A percentile compares a stretch with the other conserved stretches of the same genome.
Conservation (phyloP, 2,888 invertebrate species). For the Laspeyria flexula region DNA sequence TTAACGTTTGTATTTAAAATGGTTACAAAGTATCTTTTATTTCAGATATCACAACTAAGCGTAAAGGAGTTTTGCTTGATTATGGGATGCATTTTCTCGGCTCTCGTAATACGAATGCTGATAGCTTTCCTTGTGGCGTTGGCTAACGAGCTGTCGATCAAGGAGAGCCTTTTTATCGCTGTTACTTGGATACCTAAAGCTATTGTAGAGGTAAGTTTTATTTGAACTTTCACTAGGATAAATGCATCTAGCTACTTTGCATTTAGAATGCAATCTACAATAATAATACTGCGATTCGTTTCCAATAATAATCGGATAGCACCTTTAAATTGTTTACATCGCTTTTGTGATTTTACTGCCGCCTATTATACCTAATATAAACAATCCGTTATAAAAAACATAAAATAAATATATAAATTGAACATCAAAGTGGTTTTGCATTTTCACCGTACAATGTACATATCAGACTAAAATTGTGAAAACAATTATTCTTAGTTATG, state of each 20-base stretch:
- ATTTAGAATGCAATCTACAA: too few relatives aligned
- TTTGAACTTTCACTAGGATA: background rate
- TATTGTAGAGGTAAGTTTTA: conserved; percentile 73
- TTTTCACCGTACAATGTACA: too few relatives aligned
- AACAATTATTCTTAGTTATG: too few relatives aligned
- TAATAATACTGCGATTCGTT: too few relatives aligned
- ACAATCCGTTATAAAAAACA: too few relatives aligned
- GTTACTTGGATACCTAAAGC: conserved; percentile 82
- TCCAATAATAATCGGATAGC: too few relatives aligned
- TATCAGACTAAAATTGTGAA: too few relatives aligned
- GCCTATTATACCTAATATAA: too few relatives aligned
- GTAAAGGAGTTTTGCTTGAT: conserved; percentile 66
- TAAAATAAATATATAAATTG: too few relatives aligned
- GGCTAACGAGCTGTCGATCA: conserved; percentile 69
- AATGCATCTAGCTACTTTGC: background rate
- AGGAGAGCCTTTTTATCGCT: conserved; percentile 74
- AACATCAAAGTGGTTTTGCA: too few relatives aligned
- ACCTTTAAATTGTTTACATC: too few relatives aligned
- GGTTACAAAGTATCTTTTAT: conserved; percentile 8
- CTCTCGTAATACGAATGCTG: conserved; percentile 68
- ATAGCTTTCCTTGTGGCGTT: conserved; percentile 74
- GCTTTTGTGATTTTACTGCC: too few relatives aligned
- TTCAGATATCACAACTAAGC: conserved; percentile 68
- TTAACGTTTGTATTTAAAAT: background rate
- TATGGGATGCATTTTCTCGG: conserved; percentile 67